Evolutionary conservation across 2,888 invertebrate genomes (phyloP).

Genomic region (Augochlorella aurata): DNA sequence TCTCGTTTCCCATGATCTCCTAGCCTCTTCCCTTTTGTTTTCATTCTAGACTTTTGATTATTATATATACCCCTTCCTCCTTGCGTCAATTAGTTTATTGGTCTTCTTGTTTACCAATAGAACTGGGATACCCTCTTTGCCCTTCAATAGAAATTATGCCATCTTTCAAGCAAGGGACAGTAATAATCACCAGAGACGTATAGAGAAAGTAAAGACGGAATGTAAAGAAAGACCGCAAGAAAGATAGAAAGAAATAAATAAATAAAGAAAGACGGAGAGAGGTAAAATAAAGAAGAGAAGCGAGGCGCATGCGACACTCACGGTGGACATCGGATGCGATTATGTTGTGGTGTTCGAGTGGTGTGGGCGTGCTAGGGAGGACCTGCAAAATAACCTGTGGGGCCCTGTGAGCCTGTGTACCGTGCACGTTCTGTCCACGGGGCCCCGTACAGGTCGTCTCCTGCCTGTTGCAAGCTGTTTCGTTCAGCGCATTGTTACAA

Average conservation of each 20-base stretch:
- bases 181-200: background rate
- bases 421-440: slow-evolving; percentile 71
- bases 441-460: slow-evolving; percentile 75
- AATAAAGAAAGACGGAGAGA: background rate
- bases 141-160: too few species aligned
- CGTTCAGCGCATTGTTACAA: slow-evolving; percentile 83
- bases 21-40: too few species aligned
- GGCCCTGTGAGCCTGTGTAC: slow-evolving; percentile 72
- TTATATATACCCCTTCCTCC: too few species aligned
- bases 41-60: too few species aligned
- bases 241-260: background rate
- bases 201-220: slow-evolving; percentile 1
- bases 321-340: slow-evolving; percentile 81
- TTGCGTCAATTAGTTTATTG: too few species aligned
- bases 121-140: too few species aligned
- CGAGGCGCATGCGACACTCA: slow-evolving; percentile 81
- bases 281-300: slow-evolving; percentile 30
- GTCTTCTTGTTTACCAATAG: too few species aligned
- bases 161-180: too few species aligned
- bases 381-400: slow-evolving; percentile 90
- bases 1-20: too few species aligned
- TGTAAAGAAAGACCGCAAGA: background rate
- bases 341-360: slow-evolving; percentile 81
- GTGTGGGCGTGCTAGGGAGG: slow-evolving; percentile 84
- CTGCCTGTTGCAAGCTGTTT: slow-evolving; percentile 72